Evolutionary conservation across 2,888 invertebrate genomes (phyloP).

Genomic region (Rhopalosiphum nymphaeae): DNA sequence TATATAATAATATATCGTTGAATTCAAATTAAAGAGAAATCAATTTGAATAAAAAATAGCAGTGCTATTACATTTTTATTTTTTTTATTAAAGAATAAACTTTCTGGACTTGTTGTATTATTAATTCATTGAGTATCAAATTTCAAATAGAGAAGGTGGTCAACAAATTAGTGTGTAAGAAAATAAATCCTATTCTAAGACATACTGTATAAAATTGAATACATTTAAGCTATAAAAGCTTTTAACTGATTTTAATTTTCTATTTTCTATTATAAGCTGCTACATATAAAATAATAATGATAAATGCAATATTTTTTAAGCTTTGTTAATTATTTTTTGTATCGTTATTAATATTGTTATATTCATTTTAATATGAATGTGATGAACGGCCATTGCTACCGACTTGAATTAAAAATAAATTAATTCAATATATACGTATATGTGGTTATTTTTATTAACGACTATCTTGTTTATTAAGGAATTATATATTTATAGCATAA

Average conservation of each 20-base stretch:
- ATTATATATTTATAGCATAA: not conserved
- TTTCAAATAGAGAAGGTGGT: not conserved
- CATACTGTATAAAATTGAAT: not conserved
- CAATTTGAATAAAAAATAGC: too few relatives aligned
- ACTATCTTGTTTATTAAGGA: not conserved
- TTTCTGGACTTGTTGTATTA: not conserved
- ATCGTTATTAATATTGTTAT: not conserved
- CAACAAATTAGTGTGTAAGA: not conserved
- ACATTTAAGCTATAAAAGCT: not conserved
- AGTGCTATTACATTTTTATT: not conserved
- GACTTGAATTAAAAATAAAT: not conserved
- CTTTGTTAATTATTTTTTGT: not conserved
- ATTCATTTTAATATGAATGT: not conserved
- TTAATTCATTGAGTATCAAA: not conserved
- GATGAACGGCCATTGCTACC: fast-evolving
- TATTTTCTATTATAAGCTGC: not conserved
- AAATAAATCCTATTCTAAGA: not conserved
- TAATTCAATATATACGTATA: not conserved
- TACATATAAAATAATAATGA: not conserved
- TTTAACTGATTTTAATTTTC: not conserved
- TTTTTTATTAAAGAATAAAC: not conserved
- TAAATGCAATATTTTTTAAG: not conserved
- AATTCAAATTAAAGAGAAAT: too few relatives aligned
- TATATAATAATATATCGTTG: too few relatives aligned
- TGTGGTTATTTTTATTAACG: not conserved